phyloP scores from a whole-genome alignment of 2,113 vertebrate genomes.

The Ameiurus melas region DNA sequence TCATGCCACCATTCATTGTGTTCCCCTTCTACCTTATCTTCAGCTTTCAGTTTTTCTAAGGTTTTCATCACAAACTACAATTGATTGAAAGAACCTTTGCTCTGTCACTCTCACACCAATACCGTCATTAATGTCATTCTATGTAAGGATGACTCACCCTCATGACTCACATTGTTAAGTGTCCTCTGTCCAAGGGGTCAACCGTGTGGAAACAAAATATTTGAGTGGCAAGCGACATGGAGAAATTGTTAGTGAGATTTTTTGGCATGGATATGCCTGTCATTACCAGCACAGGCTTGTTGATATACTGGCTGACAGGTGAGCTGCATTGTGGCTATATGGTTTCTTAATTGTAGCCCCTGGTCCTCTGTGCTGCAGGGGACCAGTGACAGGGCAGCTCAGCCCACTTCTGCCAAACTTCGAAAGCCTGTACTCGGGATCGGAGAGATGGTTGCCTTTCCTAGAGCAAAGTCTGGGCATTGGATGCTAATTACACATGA shows the following conservation, averaged over 20 bases:
- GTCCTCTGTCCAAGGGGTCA: conserved; percentile 68
- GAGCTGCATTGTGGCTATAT: conserved; percentile 64
- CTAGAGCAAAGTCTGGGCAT: conserved; percentile 67
- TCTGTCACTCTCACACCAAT: neutral
- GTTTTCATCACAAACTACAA: conserved; percentile 31
- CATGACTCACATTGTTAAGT: conserved; percentile 12
- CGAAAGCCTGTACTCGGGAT: conserved; percentile 59
- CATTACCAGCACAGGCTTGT: conserved; percentile 59
- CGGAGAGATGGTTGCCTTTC: conserved; percentile 48
- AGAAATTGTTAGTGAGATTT: conserved; percentile 78
- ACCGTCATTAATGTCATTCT: conserved; percentile 42
- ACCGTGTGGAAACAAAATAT: conserved; percentile 53
- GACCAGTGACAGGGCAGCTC: conserved; percentile 59
- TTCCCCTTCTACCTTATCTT: conserved; percentile 24
- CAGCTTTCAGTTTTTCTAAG: neutral
- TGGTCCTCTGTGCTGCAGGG: conserved; percentile 67
- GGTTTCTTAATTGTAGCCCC: conserved; percentile 77
- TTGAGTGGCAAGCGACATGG: conserved; percentile 70
- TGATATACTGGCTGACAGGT: conserved; percentile 71
- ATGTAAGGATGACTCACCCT: conserved; percentile 35
- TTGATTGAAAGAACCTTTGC: conserved; percentile 31
- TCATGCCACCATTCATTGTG: conserved; percentile 14
- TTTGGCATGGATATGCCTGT: conserved; percentile 69
- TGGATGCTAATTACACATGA: conserved; percentile 67
- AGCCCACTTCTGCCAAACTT: conserved; percentile 56